phyloP scores from a whole-genome alignment of 2,797 vertebrate species.

The Sebastes diploproa region DNA sequence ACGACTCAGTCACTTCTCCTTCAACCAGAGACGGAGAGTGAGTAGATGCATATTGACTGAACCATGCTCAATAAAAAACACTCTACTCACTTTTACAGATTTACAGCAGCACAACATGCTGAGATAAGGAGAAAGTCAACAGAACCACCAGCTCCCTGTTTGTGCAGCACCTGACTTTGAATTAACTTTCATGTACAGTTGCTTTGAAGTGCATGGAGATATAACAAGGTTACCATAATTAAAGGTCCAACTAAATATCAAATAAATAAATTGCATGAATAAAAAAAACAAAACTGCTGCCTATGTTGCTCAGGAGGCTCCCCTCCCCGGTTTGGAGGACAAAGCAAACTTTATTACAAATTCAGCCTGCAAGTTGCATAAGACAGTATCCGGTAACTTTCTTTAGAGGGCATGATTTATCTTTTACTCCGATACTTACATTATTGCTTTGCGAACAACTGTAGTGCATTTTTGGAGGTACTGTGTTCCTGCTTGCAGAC shows the following conservation, averaged over 20 bases:
- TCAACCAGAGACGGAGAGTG: background rate
- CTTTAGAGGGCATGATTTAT: slow-evolving; percentile 1
- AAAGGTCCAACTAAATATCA: slow-evolving; percentile 35
- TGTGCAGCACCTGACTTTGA: slow-evolving; percentile 2
- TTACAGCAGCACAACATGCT: background rate
- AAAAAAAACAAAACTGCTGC: background rate
- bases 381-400: background rate
- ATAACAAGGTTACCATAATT: slow-evolving; percentile 40
- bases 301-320: slow-evolving; percentile 18
- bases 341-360: slow-evolving; percentile 39
- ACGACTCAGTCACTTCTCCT: background rate
- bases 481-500: slow-evolving; percentile 1
- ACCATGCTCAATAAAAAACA: background rate
- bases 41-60: slow-evolving; percentile 2
- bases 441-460: slow-evolving; percentile 23
- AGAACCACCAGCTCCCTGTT: background rate
- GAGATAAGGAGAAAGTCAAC: slow-evolving; percentile 2
- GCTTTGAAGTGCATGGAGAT: slow-evolving; percentile 52
- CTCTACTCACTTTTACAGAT: background rate
- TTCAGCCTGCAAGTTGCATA: slow-evolving; percentile 32
- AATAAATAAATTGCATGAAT: slow-evolving; percentile 26
- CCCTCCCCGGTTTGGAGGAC: slow-evolving; percentile 9
- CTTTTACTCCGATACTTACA: background rate
- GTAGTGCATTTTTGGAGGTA: slow-evolving; percentile 5
- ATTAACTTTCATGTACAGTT: slow-evolving; percentile 31